These are phyloP conservation scores for Arctia plantaginis DNA, from an alignment of 2,888 invertebrate species.

Conservation along the genomic window DNA sequence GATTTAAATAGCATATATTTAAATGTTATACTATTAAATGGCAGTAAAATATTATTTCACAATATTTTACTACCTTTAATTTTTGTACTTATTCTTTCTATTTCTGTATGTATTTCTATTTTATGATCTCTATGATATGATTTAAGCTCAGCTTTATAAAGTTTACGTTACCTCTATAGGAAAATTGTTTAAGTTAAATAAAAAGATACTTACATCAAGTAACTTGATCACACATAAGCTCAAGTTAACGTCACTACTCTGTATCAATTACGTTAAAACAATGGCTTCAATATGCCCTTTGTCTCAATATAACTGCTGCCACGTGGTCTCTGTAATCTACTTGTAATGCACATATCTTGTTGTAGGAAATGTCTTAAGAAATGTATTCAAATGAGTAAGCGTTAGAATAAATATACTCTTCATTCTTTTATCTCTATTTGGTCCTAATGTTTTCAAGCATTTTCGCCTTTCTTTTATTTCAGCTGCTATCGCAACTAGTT, in stretches of 20 bases:
- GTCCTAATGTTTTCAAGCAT: neutral
- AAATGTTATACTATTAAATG: too few relatives aligned
- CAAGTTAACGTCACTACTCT: conserved; percentile 26
- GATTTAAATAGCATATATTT: too few relatives aligned
- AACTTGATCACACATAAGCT: conserved; percentile 6
- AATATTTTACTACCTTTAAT: neutral
- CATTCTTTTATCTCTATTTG: neutral
- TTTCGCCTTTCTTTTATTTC: neutral
- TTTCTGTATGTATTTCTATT: neutral
- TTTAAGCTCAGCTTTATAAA: neutral
- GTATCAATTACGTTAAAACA: conserved; percentile 42
- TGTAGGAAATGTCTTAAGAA: conserved; percentile 6
- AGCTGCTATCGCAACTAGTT: neutral
- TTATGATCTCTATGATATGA: neutral
- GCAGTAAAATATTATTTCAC: too few relatives aligned
- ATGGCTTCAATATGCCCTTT: conserved; percentile 57
- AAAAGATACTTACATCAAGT: neutral
- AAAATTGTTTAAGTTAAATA: neutral
- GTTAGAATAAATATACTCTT: neutral
- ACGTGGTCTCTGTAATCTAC: conserved; percentile 61
- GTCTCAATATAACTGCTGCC: conserved; percentile 69
- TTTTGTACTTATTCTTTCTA: neutral
- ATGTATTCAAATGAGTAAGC: conserved; percentile 1
- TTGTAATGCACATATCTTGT: conserved; percentile 19
- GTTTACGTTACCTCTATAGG: neutral